A percentile compares a stretch with the other conserved stretches of the same genome.
These are phyloP conservation scores for Mimumesa dahlbomi DNA, from an alignment of 2,888 invertebrate genomes.

Conservation along the genomic window DNA sequence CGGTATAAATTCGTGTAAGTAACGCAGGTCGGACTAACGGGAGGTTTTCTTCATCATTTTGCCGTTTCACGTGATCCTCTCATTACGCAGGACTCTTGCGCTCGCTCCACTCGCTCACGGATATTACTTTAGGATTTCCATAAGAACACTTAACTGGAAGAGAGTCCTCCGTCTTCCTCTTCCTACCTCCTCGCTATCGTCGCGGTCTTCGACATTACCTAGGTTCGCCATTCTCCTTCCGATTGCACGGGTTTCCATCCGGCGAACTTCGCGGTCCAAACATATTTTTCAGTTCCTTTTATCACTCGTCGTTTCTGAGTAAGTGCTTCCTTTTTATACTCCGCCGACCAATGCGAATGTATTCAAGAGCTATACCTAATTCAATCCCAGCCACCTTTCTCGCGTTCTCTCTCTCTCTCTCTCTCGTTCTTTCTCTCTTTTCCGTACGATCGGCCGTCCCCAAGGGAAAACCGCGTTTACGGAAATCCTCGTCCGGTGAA, in stretches of 20 bases:
- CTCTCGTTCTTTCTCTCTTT: constrained; percentile 27
- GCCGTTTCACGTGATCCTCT: constrained; percentile 63
- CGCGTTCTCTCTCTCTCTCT: constrained; percentile 29
- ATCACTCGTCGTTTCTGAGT: constrained; percentile 66
- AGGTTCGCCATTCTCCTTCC: constrained; percentile 16
- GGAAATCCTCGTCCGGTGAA: constrained; percentile 55
- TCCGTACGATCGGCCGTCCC: constrained; percentile 26
- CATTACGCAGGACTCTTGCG: constrained; percentile 66
- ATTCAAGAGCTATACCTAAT: constrained; percentile 71
- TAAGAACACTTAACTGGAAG: constrained; percentile 69
- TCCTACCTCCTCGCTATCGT: constrained; percentile 1
- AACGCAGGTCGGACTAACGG: constrained; percentile 61
- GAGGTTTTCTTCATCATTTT: constrained; percentile 63
- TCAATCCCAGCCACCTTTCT: constrained; percentile 62
- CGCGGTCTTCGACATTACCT: constrained; percentile 16
- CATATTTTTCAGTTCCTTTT: constrained; percentile 70
- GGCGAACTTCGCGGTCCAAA: constrained; percentile 56
- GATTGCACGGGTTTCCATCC: constrained; percentile 9
- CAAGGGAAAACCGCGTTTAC: constrained; percentile 54
- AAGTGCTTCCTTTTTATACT: constrained; percentile 60
- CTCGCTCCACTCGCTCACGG: constrained; percentile 45
- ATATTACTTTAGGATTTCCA: constrained; percentile 75
- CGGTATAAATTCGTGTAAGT: constrained; percentile 27
- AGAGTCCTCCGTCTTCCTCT: constrained; percentile 19
- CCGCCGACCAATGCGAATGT: constrained; percentile 64